phyloP scores from a whole-genome alignment of 2,888 invertebrate genomes.

The Orgyia antiqua region DNA sequence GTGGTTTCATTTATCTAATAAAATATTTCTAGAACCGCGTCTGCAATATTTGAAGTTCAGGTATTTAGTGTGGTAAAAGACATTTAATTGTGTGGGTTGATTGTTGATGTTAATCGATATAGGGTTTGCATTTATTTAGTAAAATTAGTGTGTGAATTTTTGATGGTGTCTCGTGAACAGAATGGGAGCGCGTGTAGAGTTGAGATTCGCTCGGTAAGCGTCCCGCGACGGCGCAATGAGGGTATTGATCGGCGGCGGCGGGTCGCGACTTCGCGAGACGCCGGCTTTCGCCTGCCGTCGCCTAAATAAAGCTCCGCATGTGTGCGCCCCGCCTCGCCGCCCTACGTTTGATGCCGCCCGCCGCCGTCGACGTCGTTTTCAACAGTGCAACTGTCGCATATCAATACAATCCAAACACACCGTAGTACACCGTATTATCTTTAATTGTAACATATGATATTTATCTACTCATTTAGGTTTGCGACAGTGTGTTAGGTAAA shows the following conservation, averaged over 20 bases:
- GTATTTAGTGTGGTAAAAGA: constrained; percentile 13
- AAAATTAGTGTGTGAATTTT: constrained; percentile 73
- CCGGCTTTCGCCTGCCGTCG: constrained; percentile 72
- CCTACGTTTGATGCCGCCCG: constrained; percentile 26
- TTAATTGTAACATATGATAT: too few relatives aligned
- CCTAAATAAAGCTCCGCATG: constrained; percentile 76
- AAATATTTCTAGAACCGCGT: too few relatives aligned
- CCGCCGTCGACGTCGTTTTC: constrained; percentile 25
- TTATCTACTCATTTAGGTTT: too few relatives aligned
- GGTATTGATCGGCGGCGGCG: constrained; percentile 73
- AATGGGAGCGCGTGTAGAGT: constrained; percentile 62
- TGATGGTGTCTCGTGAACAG: constrained; percentile 68
- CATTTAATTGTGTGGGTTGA: constrained; percentile 15
- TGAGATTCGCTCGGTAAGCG: constrained; percentile 59
- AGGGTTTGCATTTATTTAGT: constrained; percentile 50
- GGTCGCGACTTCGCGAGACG: constrained; percentile 55
- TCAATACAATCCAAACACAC: constrained; percentile 10
- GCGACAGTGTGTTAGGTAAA: too few relatives aligned
- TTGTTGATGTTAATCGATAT: constrained; percentile 11
- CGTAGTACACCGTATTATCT: too few relatives aligned
- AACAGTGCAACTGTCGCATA: too few relatives aligned
- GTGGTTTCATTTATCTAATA: constrained; percentile 3
- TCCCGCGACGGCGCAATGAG: constrained; percentile 72
- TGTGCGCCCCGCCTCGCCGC: constrained; percentile 52
- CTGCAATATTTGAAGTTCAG: constrained; percentile 7